These are phyloP conservation scores for Pemphigus obesinymphae DNA, from an alignment of 1,140 invertebrate species.

Conservation along the genomic window DNA sequence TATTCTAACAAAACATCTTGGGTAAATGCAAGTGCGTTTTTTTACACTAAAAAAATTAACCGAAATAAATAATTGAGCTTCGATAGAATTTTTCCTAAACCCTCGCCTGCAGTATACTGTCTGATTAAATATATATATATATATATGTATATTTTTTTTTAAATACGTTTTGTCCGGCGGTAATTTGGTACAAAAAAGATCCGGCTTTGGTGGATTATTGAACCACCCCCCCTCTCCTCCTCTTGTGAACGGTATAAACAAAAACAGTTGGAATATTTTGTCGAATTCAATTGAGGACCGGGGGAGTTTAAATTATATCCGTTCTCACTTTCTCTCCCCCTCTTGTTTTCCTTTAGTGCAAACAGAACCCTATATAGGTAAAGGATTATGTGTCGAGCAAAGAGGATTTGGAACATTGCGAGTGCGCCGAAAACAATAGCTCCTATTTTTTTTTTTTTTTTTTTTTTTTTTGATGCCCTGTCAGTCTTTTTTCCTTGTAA, in stretches of 20 bases:
- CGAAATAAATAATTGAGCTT: conserved; percentile 19
- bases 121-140: not conserved
- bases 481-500: not conserved
- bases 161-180: not conserved
- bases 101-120: not conserved
- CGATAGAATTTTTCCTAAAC: conserved; percentile 8
- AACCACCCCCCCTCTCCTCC: no score
- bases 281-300: conserved; percentile 21
- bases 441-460: not conserved
- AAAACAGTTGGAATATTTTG: conserved; percentile 31
- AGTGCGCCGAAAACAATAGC: conserved; percentile 14
- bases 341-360: not conserved
- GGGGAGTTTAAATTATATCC: conserved; percentile 24
- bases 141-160: conserved; percentile 5
- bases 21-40: not conserved
- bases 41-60: not conserved
- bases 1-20: not conserved
- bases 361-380: conserved; percentile 5
- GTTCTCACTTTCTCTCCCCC: not conserved
- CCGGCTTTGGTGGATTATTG: conserved; percentile 36
- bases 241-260: conserved; percentile 14
- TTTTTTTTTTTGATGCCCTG: not conserved
- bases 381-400: not conserved
- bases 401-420: not conserved
- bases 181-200: not conserved